A percentile compares a stretch with the other conserved stretches of the same genome.
Conservation (phyloP, 2,888 invertebrate genomes). For the Lycia hirtaria region DNA sequence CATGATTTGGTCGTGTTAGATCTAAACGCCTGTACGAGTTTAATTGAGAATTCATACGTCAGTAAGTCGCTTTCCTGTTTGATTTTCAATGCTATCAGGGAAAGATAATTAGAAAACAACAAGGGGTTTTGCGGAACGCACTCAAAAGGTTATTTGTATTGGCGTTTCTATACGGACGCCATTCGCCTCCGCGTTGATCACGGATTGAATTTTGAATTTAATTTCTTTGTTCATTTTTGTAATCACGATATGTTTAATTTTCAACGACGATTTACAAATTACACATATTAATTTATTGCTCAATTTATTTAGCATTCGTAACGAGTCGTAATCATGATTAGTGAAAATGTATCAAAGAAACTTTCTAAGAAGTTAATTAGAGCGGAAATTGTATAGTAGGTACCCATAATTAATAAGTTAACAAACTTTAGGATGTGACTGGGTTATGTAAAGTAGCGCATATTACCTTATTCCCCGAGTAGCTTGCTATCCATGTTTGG, state of each 20-base stretch:
- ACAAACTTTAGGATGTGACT: no score
- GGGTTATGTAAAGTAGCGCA: no score
- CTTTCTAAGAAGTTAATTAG: no score
- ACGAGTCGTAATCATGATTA: no score
- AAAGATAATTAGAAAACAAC: slow-evolving; percentile 62
- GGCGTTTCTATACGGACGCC: slow-evolving; percentile 31
- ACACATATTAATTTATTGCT: no score
- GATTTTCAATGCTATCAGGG: slow-evolving; percentile 39
- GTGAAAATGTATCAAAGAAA: no score
- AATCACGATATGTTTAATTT: background rate
- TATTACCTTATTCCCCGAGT: no score
- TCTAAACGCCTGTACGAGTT: background rate
- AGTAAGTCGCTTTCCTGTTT: slow-evolving; percentile 44
- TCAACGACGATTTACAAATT: no score
- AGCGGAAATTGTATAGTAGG: no score
- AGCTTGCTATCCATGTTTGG: no score
- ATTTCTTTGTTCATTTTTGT: background rate
- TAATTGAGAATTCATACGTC: slow-evolving; percentile 30
- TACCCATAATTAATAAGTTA: no score
- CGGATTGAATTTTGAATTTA: background rate
- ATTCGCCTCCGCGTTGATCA: slow-evolving; percentile 10
- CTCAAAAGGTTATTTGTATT: slow-evolving; percentile 33
- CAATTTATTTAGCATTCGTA: no score
- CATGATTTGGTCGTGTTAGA: background rate
- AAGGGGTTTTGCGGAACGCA: slow-evolving; percentile 39